Base-by-base conservation (phyloP, 2,797 vertebrate species). In the Sebastes steindachneri region DNA sequence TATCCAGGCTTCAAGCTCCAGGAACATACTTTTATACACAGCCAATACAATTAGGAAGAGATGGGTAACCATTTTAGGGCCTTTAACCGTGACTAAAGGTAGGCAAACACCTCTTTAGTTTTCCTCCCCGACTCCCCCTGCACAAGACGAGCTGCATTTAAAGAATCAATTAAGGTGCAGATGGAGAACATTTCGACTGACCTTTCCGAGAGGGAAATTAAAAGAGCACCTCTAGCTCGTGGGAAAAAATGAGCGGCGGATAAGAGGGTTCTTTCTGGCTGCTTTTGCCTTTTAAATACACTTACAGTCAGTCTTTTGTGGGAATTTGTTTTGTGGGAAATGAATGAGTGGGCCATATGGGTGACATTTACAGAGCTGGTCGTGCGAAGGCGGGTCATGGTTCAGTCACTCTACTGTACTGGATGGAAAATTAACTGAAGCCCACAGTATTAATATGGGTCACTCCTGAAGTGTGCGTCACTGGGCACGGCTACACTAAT, bases 81-180 rank as follows among this genome's bases (percentile, higher is more conserved):
- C 70, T 90, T 87, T 88, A 86, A 86, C 86, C 57, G 68, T 88
- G 76, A 91, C 92, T 85, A 90, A 93, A 92, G 80, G 81, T 81
- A 86, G 72, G 87, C 86, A 93, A 93, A 93, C 86, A 88, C 80
- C 58, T 75, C 77, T 86, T 67, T 72, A 59, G 84, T 82, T 83
- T 86, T 55, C 35, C 79, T 81, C 58, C 65, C 63, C 14, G 48
- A 21, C 67, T 90, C 82, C 78, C 80, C 68, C 60, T 65, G 76
- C 29, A 57, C 89, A 83, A 81, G 90, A 83, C 83, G 77, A 85
- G 89, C 81, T 90, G 93, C 93, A 93, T 95, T 96, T 95, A 93
- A 95, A 93, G 90, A 95, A 95, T 96, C 94, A 95, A 95, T 96
- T 95, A 95, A 94, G 82, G 87, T 82, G 81, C 84, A 95, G 92